These are phyloP conservation scores for Erebia epiphron DNA, from an alignment of 2,888 invertebrate genomes.

Conservation along the genomic window DNA sequence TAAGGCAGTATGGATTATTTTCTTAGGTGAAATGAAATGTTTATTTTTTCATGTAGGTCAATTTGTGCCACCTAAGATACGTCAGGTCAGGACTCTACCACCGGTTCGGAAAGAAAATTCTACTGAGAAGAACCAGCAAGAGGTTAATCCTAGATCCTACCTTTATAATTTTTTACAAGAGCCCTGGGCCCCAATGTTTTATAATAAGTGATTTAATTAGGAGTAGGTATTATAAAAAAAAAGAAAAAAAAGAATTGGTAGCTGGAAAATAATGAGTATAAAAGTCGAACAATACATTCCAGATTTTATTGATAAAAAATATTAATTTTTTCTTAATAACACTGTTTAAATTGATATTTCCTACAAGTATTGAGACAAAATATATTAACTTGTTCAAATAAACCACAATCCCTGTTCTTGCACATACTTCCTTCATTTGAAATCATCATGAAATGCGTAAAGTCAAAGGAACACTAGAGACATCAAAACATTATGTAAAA, in stretches of 20 bases:
- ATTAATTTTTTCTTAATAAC: slow-evolving; percentile 68
- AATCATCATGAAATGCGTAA: slow-evolving; percentile 46
- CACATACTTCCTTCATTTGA: slow-evolving; percentile 63
- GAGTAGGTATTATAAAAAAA: no score
- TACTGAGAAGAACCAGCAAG: no score
- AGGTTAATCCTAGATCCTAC: no score
- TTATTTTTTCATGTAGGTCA: no score
- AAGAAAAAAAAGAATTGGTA: background rate
- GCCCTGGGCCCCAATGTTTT: no score
- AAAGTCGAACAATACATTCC: slow-evolving; percentile 34
- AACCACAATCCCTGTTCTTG: slow-evolving; percentile 69
- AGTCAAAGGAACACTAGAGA: slow-evolving; percentile 37
- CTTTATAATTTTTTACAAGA: no score
- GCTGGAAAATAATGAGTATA: slow-evolving; percentile 4
- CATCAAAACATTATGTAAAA: slow-evolving; percentile 35
- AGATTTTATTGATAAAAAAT: slow-evolving; percentile 79
- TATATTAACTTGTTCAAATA: slow-evolving; percentile 64
- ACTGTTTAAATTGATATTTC: slow-evolving; percentile 63
- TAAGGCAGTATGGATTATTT: no score
- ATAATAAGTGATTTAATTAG: no score
- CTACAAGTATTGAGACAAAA: slow-evolving; percentile 62
- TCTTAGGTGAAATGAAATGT: no score
- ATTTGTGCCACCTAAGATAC: no score
- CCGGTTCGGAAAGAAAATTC: no score
- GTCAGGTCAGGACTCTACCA: no score